Conservation (phyloP, 2,888 invertebrate species). For the Mimas tiliae region DNA sequence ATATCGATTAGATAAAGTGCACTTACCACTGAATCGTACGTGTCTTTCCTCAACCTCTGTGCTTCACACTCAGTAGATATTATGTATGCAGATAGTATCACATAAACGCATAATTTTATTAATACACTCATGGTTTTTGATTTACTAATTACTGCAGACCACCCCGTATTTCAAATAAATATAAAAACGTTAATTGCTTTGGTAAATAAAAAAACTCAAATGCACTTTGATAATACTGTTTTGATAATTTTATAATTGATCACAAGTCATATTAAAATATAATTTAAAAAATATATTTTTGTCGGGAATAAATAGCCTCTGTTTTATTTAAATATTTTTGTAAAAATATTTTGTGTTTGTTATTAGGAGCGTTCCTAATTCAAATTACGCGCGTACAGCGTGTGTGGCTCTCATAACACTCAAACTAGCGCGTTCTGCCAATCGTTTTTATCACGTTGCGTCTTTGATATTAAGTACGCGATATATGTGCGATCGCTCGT, state of each 20-base stretch:
- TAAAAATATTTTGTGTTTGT: neutral
- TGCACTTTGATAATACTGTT: neutral
- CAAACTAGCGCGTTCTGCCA: constrained; percentile 5
- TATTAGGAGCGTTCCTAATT: neutral
- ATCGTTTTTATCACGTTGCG: constrained; percentile 24
- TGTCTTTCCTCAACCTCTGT: constrained; percentile 1
- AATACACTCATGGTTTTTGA: neutral
- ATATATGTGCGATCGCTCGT: neutral
- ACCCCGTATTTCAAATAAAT: neutral
- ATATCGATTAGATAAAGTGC: neutral
- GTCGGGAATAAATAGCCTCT: neutral
- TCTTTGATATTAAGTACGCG: neutral
- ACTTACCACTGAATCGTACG: constrained; percentile 13
- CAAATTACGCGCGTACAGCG: constrained; percentile 11
- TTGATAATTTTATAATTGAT: neutral
- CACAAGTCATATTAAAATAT: too few relatives aligned
- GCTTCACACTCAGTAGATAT: neutral
- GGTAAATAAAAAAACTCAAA: neutral
- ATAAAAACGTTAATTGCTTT: neutral
- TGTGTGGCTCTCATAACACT: constrained; percentile 11
- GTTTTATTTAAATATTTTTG: neutral
- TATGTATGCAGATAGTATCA: constrained; percentile 12
- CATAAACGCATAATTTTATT: neutral
- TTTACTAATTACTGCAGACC: neutral
- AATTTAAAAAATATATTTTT: too few relatives aligned